Evolutionary conservation across 2,113 vertebrate genomes (phyloP).

Genomic region (Patagioenas fasciata): DNA sequence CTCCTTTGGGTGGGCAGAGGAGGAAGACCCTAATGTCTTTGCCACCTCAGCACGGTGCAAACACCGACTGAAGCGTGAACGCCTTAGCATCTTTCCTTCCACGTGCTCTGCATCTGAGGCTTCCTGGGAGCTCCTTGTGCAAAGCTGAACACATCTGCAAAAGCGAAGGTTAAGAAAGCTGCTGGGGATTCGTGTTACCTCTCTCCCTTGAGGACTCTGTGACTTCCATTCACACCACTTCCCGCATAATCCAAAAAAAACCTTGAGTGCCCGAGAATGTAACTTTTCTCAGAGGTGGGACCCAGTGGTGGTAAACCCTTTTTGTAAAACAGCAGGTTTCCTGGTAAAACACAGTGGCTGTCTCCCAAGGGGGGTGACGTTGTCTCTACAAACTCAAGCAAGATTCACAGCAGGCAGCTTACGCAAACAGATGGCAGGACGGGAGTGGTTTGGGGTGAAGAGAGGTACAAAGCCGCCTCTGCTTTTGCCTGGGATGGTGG

Average conservation of each 20-base stretch:
- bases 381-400: not conserved
- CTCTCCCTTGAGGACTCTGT: not conserved
- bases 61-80: not conserved
- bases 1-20: not conserved
- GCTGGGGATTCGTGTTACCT: constrained; percentile 5
- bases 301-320: constrained; percentile 17
- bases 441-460: not conserved
- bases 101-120: not conserved
- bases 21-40: not conserved
- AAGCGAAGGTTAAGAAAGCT: constrained; percentile 58
- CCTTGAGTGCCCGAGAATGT: not conserved
- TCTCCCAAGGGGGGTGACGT: not conserved
- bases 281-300: constrained; percentile 38
- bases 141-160: constrained; percentile 53
- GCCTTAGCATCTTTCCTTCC: not conserved
- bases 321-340: constrained; percentile 56
- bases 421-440: not conserved
- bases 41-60: not conserved
- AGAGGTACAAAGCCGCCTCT: not conserved
- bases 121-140: constrained; percentile 11
- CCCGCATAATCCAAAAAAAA: constrained; percentile 44
- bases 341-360: not conserved
- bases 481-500: not conserved
- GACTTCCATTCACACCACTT: constrained; percentile 12
- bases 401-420: not conserved